Percentiles rank a stretch among this genome's conserved stretches.
Conservation (phyloP, 2,888 invertebrate genomes). For the Folsomia candida region DNA sequence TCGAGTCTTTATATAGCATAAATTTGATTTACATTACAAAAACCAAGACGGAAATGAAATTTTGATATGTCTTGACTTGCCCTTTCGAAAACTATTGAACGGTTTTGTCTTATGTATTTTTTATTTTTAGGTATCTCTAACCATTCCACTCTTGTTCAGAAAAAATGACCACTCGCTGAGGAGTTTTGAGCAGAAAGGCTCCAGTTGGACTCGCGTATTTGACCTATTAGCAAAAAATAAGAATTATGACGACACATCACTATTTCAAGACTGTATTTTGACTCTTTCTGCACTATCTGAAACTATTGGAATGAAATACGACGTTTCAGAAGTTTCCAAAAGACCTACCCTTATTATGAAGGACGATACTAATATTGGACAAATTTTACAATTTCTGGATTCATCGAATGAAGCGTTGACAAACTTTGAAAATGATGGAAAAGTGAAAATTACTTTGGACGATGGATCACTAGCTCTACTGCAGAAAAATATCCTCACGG, state of each 20-base stretch:
- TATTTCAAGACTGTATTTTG: conserved; percentile 37
- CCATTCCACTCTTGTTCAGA: conserved; percentile 37
- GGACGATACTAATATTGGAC: background rate
- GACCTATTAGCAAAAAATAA: conserved; percentile 26
- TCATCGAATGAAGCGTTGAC: background rate
- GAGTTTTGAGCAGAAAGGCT: conserved; percentile 35
- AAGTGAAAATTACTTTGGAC: conserved; percentile 30
- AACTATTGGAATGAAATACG: conserved; percentile 30
- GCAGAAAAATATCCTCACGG: conserved; percentile 28
- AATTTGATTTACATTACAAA: no score
- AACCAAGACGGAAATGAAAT: no score
- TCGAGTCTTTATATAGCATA: no score
- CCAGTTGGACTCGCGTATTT: conserved; percentile 33
- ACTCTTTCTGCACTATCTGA: conserved; percentile 30
- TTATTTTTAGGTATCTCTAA: conserved; percentile 23
- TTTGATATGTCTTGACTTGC: no score
- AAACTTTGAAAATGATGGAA: conserved; percentile 3
- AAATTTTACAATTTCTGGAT: background rate
- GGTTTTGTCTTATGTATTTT: no score
- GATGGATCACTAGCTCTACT: conserved; percentile 25
- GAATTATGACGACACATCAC: conserved; percentile 18
- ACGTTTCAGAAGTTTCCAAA: background rate
- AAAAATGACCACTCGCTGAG: conserved; percentile 17
- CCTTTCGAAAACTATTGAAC: no score
- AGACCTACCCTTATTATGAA: background rate